Percentiles rank a stretch among this genome's conserved stretches.
Evolutionary conservation across 2,888 invertebrate species (phyloP).

Genomic region (Amblyteles armatorius): DNA sequence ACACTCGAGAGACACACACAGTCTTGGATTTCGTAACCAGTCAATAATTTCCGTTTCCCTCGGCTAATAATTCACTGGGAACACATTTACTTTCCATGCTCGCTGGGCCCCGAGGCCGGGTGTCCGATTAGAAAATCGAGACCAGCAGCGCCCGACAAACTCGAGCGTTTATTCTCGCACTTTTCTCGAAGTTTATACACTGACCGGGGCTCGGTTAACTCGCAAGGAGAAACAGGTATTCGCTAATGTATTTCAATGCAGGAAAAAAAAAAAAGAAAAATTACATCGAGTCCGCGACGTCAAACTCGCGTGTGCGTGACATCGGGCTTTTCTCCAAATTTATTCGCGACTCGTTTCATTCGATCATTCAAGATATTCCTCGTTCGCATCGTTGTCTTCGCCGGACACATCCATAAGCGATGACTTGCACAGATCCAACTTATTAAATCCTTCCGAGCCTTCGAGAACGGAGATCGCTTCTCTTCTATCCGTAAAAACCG

Average conservation of each 20-base stretch:
- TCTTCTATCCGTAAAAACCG: not conserved
- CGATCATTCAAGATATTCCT: not conserved
- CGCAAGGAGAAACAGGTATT: not conserved
- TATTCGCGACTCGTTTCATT: not conserved
- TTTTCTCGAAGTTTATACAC: slow-evolving; percentile 12
- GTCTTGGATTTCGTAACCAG: slow-evolving; percentile 41
- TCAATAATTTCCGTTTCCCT: slow-evolving; percentile 54
- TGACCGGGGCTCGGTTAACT: not conserved
- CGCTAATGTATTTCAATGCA: not conserved
- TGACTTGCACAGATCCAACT: not conserved
- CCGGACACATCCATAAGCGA: not conserved
- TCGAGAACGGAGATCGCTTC: not conserved
- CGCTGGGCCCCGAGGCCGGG: slow-evolving; percentile 53
- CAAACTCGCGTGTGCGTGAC: not conserved
- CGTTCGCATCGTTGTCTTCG: not conserved
- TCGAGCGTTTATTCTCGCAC: not conserved
- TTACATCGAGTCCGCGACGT: not conserved
- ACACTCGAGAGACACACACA: not conserved
- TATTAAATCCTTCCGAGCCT: not conserved
- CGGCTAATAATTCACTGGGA: slow-evolving; percentile 39
- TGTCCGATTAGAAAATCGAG: slow-evolving; percentile 57
- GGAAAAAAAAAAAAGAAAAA: not conserved
- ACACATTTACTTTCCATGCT: slow-evolving; percentile 54
- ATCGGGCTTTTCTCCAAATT: not conserved
- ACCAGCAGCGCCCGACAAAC: slow-evolving; percentile 11